Percentiles rank a stretch among this genome's conserved stretches.
Evolutionary conservation across 2,113 vertebrate species (phyloP).

Genomic region (Trochalopteron elliotii): DNA sequence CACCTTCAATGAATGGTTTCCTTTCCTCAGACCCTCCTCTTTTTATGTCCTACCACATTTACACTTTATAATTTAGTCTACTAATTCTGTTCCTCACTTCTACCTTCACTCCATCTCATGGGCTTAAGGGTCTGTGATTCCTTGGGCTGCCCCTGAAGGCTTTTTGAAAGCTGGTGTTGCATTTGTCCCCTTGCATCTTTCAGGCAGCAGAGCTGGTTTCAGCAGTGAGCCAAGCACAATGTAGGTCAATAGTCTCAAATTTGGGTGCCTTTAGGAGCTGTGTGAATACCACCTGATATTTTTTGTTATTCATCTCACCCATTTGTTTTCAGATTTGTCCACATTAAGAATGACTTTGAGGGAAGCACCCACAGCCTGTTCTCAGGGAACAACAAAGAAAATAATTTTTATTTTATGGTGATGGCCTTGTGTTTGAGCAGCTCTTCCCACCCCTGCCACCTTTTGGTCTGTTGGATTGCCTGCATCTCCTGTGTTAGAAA

Average conservation of each 20-base stretch:
- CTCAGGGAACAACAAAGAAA: neutral
- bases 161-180: neutral
- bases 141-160: neutral
- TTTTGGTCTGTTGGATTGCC: neutral
- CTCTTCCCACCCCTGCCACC: neutral
- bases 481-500: neutral
- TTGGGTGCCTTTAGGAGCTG: neutral
- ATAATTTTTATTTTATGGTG: neutral
- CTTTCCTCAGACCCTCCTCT: neutral
- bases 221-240: neutral
- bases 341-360: neutral
- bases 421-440: neutral
- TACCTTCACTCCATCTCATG: neutral
- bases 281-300: neutral
- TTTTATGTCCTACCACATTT: neutral
- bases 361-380: neutral
- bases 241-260: neutral
- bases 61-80: neutral
- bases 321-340: constrained; percentile 1
- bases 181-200: neutral
- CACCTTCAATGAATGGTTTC: neutral
- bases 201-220: neutral
- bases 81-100: neutral
- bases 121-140: neutral
- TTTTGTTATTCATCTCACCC: neutral